Conservation (phyloP, 2,888 invertebrate species). For the Napeogenes inachia region DNA sequence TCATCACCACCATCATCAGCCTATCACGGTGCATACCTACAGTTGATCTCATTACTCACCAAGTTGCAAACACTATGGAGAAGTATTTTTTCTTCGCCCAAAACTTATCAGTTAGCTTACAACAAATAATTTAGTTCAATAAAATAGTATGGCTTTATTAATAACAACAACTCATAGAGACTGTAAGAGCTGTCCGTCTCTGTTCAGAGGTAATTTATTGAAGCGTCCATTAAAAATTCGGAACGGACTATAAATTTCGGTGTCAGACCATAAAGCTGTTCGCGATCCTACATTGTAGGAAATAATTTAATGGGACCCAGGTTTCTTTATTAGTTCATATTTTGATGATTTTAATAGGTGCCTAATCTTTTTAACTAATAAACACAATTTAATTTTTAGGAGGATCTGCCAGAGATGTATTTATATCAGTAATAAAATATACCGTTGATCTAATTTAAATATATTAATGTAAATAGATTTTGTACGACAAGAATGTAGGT, state of each 20-base stretch:
- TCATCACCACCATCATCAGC: no score
- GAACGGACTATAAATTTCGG: constrained; percentile 21
- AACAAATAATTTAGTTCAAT: constrained; percentile 1
- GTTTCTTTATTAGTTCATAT: background rate
- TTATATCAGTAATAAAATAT: no score
- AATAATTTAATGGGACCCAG: background rate
- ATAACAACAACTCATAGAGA: constrained; percentile 17
- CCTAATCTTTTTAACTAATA: no score
- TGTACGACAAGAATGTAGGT: constrained; percentile 43
- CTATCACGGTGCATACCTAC: no score
- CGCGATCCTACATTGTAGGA: constrained; percentile 16
- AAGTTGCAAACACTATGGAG: no score
- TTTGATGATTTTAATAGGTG: background rate
- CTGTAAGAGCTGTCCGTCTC: constrained; percentile 14
- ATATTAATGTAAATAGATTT: constrained; percentile 11
- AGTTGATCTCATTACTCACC: no score
- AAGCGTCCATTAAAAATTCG: constrained; percentile 17
- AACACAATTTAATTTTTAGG: no score
- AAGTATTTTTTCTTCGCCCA: no score
- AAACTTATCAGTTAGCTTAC: background rate
- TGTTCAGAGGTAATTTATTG: constrained; percentile 15
- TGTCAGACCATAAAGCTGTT: constrained; percentile 19
- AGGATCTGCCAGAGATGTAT: no score
- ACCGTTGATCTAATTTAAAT: constrained; percentile 9
- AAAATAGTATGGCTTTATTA: constrained; percentile 8